Evolutionary conservation across 2,797 vertebrate genomes (phyloP), one percentile per base, ranked within the genome.

Genomic region (Sebastes itinus): DNA sequence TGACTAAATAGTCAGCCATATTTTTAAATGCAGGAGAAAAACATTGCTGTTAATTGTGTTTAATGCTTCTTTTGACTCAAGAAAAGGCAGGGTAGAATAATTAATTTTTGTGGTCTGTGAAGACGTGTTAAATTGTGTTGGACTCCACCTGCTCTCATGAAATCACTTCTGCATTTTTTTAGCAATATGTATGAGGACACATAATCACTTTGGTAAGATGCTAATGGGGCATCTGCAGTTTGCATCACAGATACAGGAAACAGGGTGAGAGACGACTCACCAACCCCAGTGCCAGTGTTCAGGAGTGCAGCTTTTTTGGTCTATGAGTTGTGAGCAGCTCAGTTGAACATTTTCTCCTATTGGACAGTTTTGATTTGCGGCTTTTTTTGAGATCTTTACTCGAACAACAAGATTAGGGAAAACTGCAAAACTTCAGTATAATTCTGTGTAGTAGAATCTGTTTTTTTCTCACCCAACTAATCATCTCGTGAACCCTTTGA

Each of bases 241-340:
- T 28, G n/a, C 30, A 7, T 27, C 61, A 2, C 30, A 28, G 72
- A 55, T 20, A 14, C 56, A 49, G 23, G 12, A 70, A 69, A 63
- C 18, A 5, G 4, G 16, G 13, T 27, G 58, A 60, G 0, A 1
- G 27, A n/a, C 3, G 27, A n/a, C 28, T 30, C 35, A 0, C 33
- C 33, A 35, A 35, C 33, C 11, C 11, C 11, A 3, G 7, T 61
- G 38, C 9, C 32, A 3, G 8, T 62, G 38, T 30, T 49, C 8
- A 32, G 38, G 12, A 33, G 42, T 61, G 58, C 13, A 3, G 4
- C 6, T 52, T n/a, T 20, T 52, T 32, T 25, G 28, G 30, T 32
- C 18, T 20, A 2, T 35, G 11, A 54, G 20, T 8, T 13, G 18
- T 52, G 27, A 66, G 16, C 14, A 38, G 32, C 1, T 14, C 10